Base-by-base conservation (phyloP, 2,113 vertebrate genomes). In the Nothocercus nigrocapillus region DNA sequence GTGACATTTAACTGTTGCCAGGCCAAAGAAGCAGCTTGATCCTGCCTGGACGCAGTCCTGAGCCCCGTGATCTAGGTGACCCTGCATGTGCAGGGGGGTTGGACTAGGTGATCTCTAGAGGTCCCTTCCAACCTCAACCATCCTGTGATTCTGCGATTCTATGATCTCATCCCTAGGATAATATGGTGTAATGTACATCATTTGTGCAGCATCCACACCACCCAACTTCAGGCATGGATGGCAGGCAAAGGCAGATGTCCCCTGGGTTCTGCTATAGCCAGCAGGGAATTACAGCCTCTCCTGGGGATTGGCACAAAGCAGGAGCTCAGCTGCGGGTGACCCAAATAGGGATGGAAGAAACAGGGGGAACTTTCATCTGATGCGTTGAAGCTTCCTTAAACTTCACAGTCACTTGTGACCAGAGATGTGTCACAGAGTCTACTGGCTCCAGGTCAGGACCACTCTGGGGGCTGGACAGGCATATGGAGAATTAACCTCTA, bases 181-280 rank as follows among this genome's bases (percentile, higher is more conserved):
- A 44, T 11, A 1, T n/a, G 15, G 32, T 16, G 24, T 7, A 64
- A 13, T 36, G 12, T 24, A n/a, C 3, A 27, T 1, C 2, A 7
- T n/a, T n/a, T n/a, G 66, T 36, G 51, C 0, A 49, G 61, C 11
- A n/a, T 15, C 73, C 1, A 1, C 19, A 79, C 1, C 58, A n/a
- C 53, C 25, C 4, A 2, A 9, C 20, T 42, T 64, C 32, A 73
- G 49, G 40, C 34, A 44, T 2, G 22, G 45, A 27, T n/a, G 8
- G 25, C 9, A 30, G 3, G 14, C 8, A 20, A 75, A 58, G 30
- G 32, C 11, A 32, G 66, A 53, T 25, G 14, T 13, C 16, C n/a
- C 32, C 38, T 10, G 20, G 42, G 27, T 58, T 9, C 28, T 56
- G 15, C 20, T 40, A 63, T 12, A 44, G 28, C 18, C 44, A 75